Evolutionary conservation across 2,797 vertebrate genomes (phyloP).

Genomic region (Sebastes hopkinsi): DNA sequence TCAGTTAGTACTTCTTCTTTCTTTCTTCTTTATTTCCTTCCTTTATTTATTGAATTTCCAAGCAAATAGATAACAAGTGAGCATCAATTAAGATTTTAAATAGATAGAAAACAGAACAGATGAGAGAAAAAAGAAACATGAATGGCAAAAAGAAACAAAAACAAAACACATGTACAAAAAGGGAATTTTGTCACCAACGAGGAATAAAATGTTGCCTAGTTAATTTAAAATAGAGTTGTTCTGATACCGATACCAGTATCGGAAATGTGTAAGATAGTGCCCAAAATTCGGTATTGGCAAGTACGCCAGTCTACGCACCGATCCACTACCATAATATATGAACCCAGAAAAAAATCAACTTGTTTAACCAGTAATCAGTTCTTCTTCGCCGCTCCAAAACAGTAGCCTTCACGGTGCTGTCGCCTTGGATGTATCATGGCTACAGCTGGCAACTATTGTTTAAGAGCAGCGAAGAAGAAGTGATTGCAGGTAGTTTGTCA

Average conservation of each 20-base stretch:
- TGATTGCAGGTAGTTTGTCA: no score
- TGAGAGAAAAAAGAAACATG: neutral
- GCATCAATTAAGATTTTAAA: neutral
- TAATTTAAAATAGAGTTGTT: neutral
- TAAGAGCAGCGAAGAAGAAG: no score
- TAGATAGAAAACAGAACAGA: neutral
- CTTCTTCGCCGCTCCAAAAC: no score
- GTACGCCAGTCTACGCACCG: no score
- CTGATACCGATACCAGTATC: no score
- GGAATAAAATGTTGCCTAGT: neutral
- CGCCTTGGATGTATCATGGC: no score
- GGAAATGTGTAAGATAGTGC: no score
- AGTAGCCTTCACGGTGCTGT: no score
- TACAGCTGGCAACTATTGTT: accelerated
- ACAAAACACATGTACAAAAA: neutral
- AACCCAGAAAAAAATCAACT: no score
- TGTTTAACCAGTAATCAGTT: no score
- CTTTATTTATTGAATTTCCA: neutral
- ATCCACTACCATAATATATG: no score
- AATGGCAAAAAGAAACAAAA: neutral
- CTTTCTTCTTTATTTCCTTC: neutral
- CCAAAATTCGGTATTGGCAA: no score
- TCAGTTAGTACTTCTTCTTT: neutral
- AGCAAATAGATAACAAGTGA: neutral
- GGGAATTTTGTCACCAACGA: neutral